Conservation (phyloP, 2,797 vertebrate genomes). For the Catharus ustulatus region DNA sequence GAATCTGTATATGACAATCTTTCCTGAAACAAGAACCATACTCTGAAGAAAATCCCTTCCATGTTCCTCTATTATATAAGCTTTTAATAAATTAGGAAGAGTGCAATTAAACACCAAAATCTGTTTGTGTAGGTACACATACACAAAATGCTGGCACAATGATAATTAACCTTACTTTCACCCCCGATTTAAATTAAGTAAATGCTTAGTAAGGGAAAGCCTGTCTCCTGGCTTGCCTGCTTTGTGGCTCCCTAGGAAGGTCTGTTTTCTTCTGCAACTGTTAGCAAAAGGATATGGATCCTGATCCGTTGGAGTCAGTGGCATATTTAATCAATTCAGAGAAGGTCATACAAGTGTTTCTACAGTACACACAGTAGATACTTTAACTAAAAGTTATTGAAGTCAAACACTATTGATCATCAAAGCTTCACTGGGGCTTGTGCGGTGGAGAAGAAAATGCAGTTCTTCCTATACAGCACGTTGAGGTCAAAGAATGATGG, state of each 20-base stretch:
- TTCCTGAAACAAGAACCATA: neutral
- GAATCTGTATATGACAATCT: neutral
- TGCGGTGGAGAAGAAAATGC: slow-evolving; percentile 11
- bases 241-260: slow-evolving; percentile 1
- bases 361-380: neutral
- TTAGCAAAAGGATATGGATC: neutral
- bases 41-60: neutral
- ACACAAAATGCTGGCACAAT: neutral
- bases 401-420: slow-evolving; percentile 45
- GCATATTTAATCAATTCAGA: slow-evolving; percentile 46
- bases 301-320: neutral
- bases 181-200: slow-evolving; percentile 44
- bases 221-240: neutral
- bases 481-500: neutral
- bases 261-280: neutral
- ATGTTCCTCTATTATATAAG: neutral
- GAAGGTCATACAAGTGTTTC: neutral
- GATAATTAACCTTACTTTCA: slow-evolving; percentile 32
- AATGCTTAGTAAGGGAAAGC: neutral
- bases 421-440: slow-evolving; percentile 2
- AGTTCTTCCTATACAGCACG: neutral
- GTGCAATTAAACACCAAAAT: neutral
- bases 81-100: neutral
- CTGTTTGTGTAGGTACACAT: neutral
- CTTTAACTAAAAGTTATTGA: slow-evolving; percentile 39